Evolutionary conservation across 2,888 invertebrate genomes (phyloP).

Genomic region (Emmelina monodactyla): DNA sequence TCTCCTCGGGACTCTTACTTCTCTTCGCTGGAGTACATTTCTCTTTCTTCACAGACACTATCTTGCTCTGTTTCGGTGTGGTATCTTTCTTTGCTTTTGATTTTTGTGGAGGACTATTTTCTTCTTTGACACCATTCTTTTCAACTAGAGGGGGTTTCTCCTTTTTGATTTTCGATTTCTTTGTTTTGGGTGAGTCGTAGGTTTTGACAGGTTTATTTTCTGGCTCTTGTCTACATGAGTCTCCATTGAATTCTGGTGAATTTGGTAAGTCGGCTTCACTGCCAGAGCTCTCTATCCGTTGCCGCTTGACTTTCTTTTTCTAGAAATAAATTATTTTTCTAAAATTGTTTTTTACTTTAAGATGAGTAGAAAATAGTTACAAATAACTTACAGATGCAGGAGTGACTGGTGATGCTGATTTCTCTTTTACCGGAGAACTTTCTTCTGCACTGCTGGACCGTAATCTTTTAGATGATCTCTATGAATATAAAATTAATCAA

Average conservation of each 20-base stretch:
- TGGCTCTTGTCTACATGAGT: too few relatives aligned
- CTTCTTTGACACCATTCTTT: conserved; percentile 5
- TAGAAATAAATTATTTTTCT: conserved; percentile 14
- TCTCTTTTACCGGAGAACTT: not conserved
- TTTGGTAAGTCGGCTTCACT: conserved; percentile 31
- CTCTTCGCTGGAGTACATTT: not conserved
- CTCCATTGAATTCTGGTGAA: conserved; percentile 4
- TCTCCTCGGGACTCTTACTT: conserved; percentile 6
- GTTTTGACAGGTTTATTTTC: conserved; percentile 31
- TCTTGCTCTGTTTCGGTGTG: conserved; percentile 11
- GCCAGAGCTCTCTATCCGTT: conserved; percentile 43
- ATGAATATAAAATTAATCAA: too few relatives aligned
- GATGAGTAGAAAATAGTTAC: not conserved
- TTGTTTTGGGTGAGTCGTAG: conserved; percentile 35
- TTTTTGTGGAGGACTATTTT: conserved; percentile 6
- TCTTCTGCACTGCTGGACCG: not conserved
- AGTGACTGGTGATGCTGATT: conserved; percentile 15
- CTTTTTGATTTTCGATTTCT: conserved; percentile 22
- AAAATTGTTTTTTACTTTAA: not conserved
- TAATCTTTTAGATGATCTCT: not conserved
- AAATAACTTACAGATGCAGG: conserved; percentile 24
- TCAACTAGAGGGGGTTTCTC: conserved; percentile 14
- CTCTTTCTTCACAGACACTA: conserved; percentile 6
- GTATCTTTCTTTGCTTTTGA: conserved; percentile 10
- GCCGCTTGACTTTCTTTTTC: conserved; percentile 43